Evolutionary conservation across 1,140 invertebrate species (phyloP), one percentile per base, ranked within the genome.

Genomic region (Bicyclus anynana): DNA sequence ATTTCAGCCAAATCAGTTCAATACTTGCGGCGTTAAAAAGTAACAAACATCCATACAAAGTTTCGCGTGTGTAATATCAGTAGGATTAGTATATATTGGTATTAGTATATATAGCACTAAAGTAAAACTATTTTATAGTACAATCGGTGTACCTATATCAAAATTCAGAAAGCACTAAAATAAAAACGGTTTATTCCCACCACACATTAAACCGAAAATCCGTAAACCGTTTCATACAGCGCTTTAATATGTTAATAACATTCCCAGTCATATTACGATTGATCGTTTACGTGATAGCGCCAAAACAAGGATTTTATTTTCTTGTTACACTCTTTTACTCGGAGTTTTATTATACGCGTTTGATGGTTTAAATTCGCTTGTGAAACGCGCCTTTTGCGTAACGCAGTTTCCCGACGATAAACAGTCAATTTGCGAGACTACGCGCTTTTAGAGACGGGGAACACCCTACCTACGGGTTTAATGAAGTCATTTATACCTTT

Each of bases 391-490:
- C 62, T 61, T 74, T 64, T 62, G 66, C 69, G 68, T 81, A 69
- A 78, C 64, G 66, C 64, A 59, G 53, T 72, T 51, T 47, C 67
- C 44, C 52, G 56, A 65, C 74, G 52, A 68, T 81, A 84, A 82
- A 84, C 74, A 77, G 69, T 58, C 80, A 81, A 80, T 84, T 81
- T 80, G 61, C 59, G 58, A 72, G 67, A 62, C 69, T 72, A 59
- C 68, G 69, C 62, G 62, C 65, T 58, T 69, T 61, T 60, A 72
- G 53, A 63, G 48, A 62, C 61, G 54, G 46, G 53, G 65, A 73
- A 72, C 74, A 74, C 73, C n/a, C n/a, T n/a, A n/a, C n/a, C n/a
- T 75, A 80, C 72, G 60, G 59, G 53, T 66, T 74, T 78, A 84
- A 84, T 77, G 69, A 77, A 77, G 67, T 65, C 69, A 76, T 76